A percentile compares a stretch with the other conserved stretches of the same genome.
Evolutionary conservation across 2,888 invertebrate species (phyloP).

Genomic region (Dicycla oo): DNA sequence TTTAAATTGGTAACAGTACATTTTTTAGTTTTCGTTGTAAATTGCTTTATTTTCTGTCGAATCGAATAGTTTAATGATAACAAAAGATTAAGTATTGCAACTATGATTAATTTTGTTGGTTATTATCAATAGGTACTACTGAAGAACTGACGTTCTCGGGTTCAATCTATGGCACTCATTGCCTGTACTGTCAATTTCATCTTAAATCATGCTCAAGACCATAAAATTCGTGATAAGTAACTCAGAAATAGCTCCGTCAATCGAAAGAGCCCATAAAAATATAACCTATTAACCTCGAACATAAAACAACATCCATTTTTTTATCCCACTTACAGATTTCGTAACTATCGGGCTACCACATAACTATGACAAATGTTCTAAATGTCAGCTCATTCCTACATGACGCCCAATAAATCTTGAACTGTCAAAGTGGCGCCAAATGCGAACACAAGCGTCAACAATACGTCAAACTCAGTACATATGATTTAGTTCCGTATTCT

Average conservation of each 20-base stretch:
- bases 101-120: neutral
- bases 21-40: neutral
- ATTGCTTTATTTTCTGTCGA: neutral
- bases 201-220: conserved; percentile 12
- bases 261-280: conserved; percentile 34
- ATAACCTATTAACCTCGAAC: conserved; percentile 32
- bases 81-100: neutral
- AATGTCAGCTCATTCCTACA: conserved; percentile 14
- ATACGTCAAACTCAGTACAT: conserved; percentile 23
- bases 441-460: conserved; percentile 11
- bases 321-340: conserved; percentile 49
- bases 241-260: conserved; percentile 30
- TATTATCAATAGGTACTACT: neutral
- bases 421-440: conserved; percentile 34
- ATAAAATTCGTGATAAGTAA: conserved; percentile 14
- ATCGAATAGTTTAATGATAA: neutral
- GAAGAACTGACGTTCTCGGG: neutral
- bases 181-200: conserved; percentile 18
- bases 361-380: conserved; percentile 48
- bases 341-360: conserved; percentile 27
- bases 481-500: conserved; percentile 30
- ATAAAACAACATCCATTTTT: conserved; percentile 30
- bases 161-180: conserved; percentile 25
- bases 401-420: conserved; percentile 6
- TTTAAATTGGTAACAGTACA: no score